Conservation (phyloP, 2,113 vertebrate species). For the Nanorana parkeri region DNA sequence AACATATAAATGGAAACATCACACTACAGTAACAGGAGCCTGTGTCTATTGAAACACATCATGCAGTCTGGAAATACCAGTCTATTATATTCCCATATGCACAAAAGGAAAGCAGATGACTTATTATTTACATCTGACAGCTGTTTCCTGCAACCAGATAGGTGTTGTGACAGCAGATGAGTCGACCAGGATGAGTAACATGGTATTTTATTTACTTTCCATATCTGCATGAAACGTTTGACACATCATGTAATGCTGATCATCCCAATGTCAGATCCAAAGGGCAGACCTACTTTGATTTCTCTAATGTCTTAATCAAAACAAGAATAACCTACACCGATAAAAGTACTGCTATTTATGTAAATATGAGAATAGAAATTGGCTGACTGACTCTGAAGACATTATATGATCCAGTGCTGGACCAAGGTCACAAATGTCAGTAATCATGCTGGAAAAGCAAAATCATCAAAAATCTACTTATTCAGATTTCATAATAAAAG, state of each 20-base stretch:
- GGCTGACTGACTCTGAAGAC: too few species aligned
- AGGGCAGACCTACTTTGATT: neutral
- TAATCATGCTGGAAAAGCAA: too few species aligned
- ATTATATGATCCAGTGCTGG: too few species aligned
- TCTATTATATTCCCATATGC: slow-evolving; percentile 34
- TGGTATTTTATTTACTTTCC: neutral
- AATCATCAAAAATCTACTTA: too few species aligned
- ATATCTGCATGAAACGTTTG: neutral
- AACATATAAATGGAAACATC: slow-evolving; percentile 2
- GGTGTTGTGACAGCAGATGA: slow-evolving; percentile 1
- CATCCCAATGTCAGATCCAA: neutral
- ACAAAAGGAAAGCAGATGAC: slow-evolving; percentile 24
- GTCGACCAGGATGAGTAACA: neutral
- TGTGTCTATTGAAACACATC: slow-evolving; percentile 2
- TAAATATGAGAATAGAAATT: too few species aligned
- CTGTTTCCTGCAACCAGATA: slow-evolving; percentile 16
- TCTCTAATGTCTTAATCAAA: neutral
- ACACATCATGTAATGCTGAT: neutral
- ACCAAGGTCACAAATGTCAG: too few species aligned
- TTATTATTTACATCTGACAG: slow-evolving; percentile 42
- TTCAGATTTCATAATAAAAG: too few species aligned
- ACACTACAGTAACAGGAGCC: neutral
- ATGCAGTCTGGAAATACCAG: slow-evolving; percentile 9
- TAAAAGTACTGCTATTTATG: neutral
- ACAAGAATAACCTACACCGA: neutral